Base-by-base conservation (phyloP, 2,888 invertebrate genomes). In the Trachelus iudaicus region DNA sequence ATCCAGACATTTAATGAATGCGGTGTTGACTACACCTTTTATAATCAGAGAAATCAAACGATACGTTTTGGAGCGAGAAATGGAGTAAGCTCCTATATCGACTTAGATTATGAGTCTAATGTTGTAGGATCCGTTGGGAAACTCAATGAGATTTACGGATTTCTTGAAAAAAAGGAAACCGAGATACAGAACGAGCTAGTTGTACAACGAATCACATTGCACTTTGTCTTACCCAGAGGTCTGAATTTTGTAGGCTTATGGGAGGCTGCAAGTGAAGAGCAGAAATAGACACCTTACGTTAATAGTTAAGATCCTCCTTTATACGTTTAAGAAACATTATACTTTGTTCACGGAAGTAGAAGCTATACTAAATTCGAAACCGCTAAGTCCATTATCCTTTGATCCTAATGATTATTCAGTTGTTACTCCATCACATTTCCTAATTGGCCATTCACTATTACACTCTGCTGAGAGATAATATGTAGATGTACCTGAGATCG, bases 1-100 rank as follows among this genome's bases (percentile, higher is more conserved):
- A 34, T 69, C 13, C 40, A 81, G 1, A 85, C 89, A 13, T 91
- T 91, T 82, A 75, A 81, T 9, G 34, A 69, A 23, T 75, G 69
- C 23, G 80, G 82, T 13, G 34, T 34, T 9, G 34, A 34, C 34
- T 34, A 34, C 6, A 34, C 34, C 34, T 0, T 34, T 34, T 34
- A 34, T 34, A 34, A 9, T 9, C 9, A 34, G 34, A 34, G 34
- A 34, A 34, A 34, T 9, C 1, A 34, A 34, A 34, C 34, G 34
- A 34, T 11, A 35, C 35, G 11, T 35, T 35, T 35, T 35, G 11
- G 11, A 35, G 35, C 11, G 3, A 35, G 11, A 35, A 35, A 1
- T 11, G 2, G 11, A 35, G 35, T 35, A 35, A 35, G 1, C 11
- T 35, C 35, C 3, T n/a, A 69, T 12, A 69, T 69, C 69, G 4